Conservation (phyloP, 2,797 vertebrate genomes). For the Eutrigla gurnardus region DNA sequence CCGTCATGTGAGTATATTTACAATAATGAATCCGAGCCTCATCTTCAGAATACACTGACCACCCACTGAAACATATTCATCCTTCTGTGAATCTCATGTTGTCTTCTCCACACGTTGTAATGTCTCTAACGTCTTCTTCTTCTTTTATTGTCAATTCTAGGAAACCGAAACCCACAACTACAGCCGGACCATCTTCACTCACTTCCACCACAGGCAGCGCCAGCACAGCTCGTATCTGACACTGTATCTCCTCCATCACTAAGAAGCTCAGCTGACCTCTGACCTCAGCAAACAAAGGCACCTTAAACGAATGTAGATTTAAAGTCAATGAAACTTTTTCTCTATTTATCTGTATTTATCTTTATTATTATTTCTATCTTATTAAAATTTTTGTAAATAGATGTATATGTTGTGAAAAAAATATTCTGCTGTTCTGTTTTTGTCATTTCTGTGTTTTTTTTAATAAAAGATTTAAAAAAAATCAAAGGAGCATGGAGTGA, state of each 20-base stretch:
- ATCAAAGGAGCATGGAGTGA: not conserved
- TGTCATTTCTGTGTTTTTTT: not conserved
- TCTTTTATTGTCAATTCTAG: constrained; percentile 20
- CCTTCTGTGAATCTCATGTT: not conserved
- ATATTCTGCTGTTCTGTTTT: no score
- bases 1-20: constrained; percentile 65
- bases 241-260: not conserved
- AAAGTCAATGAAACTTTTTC: not conserved
- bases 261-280: constrained; percentile 10
- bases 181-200: not conserved
- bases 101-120: not conserved
- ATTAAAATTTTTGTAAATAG: not conserved
- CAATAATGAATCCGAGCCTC: not conserved
- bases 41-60: not conserved
- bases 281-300: constrained; percentile 1
- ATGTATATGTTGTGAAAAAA: not conserved
- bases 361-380: not conserved
- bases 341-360: constrained; percentile 52
- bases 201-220: not conserved
- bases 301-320: constrained; percentile 12
- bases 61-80: not conserved
- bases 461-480: not conserved
- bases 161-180: rapidly evolving
- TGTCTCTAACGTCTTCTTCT: constrained; percentile 21
- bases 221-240: constrained; percentile 14